phyloP scores from a whole-genome alignment of 2,888 invertebrate genomes.

The Drosophila meridionalis region DNA sequence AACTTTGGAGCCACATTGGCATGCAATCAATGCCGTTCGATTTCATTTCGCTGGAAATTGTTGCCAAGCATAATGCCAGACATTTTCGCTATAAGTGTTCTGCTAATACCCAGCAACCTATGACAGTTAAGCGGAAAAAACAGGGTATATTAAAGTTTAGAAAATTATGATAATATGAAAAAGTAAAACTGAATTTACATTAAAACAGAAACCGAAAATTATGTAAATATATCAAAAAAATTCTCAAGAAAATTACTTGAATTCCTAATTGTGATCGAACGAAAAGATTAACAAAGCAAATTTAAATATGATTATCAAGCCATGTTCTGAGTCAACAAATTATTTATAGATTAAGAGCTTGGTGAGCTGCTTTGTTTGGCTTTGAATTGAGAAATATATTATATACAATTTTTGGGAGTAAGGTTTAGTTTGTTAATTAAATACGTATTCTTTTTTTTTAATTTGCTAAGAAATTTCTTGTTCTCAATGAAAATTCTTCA shows the following conservation, averaged over 20 bases:
- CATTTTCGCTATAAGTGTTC: slow-evolving; percentile 54
- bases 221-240: background rate
- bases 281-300: background rate
- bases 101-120: slow-evolving; percentile 38
- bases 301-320: background rate
- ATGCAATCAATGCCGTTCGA: slow-evolving; percentile 83
- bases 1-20: slow-evolving; percentile 83
- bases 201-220: background rate
- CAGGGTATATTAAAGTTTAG: slow-evolving; percentile 23
- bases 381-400: too few relatives aligned
- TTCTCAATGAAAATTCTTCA: too few relatives aligned
- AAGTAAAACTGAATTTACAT: background rate
- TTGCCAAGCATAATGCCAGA: slow-evolving; percentile 65
- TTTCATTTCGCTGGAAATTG: slow-evolving; percentile 75
- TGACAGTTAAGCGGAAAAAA: background rate
- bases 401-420: too few relatives aligned
- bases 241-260: background rate
- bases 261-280: background rate
- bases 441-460: too few relatives aligned
- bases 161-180: background rate
- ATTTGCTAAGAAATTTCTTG: too few relatives aligned
- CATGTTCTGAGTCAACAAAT: background rate
- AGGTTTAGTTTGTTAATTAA: too few relatives aligned
- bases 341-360: slow-evolving; percentile 5
- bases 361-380: too few relatives aligned